These are phyloP conservation scores for Pelecanoides urinatrix DNA, from an alignment of 2,113 vertebrate species.

Conservation along the genomic window DNA sequence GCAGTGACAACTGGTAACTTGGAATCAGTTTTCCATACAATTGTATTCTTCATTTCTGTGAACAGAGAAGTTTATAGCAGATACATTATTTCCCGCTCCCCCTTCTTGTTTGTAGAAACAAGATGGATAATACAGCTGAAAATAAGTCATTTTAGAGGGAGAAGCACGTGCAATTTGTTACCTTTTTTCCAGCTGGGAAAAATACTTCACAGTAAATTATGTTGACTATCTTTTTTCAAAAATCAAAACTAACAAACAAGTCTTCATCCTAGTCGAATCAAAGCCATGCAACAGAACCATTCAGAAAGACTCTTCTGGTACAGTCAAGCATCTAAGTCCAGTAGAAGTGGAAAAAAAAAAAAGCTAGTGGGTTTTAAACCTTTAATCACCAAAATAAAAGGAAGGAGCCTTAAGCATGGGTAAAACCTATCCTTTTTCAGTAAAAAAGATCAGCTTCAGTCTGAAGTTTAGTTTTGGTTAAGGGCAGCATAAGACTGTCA, in stretches of 20 bases:
- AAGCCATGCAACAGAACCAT: not conserved
- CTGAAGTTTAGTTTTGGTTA: not conserved
- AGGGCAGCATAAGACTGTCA: not conserved
- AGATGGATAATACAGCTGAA: not conserved
- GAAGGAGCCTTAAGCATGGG: not conserved
- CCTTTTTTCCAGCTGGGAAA: not conserved
- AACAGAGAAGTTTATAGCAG: not conserved
- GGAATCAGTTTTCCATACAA: not conserved
- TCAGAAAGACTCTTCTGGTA: not conserved
- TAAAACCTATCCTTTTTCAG: not conserved
- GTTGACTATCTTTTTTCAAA: not conserved
- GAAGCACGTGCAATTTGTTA: not conserved
- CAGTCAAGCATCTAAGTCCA: not conserved
- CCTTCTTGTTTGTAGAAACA: not conserved
- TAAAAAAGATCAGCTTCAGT: not conserved
- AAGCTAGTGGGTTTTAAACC: not conserved
- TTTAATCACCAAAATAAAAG: not conserved
- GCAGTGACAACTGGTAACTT: not conserved
- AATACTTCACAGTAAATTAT: not conserved
- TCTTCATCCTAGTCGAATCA: not conserved
- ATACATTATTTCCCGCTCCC: fast-evolving
- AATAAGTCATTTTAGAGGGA: not conserved
- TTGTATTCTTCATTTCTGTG: not conserved
- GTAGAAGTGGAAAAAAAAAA: not conserved
- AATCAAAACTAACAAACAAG: not conserved